Percentiles rank a stretch among this genome's conserved stretches.
These are phyloP conservation scores for Aplidium turbinatum DNA, from an alignment of 23 tunicate species.

Conservation along the genomic window DNA sequence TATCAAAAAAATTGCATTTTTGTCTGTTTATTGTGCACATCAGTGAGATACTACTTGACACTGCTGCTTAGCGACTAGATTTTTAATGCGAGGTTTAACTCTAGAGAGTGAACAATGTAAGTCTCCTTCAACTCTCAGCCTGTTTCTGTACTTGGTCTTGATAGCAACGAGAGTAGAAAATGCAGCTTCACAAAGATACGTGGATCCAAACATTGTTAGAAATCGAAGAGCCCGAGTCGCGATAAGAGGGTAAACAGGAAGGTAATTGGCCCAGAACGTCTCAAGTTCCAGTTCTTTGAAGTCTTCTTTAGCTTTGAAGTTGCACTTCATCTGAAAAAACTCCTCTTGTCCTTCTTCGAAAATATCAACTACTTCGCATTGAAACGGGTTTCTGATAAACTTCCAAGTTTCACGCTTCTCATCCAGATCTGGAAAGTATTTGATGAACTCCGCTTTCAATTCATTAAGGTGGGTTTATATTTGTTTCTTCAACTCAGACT, in stretches of 20 bases:
- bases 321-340: conserved; percentile 39
- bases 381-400: conserved; percentile 47
- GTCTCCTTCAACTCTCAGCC: conserved; percentile 51
- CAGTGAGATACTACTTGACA: too few relatives aligned
- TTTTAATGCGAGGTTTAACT: conserved; percentile 42
- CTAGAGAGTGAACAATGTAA: too few relatives aligned
- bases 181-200: conserved; percentile 45
- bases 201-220: conserved; percentile 27
- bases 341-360: conserved; percentile 39
- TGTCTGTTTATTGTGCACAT: too few relatives aligned
- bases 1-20: too few relatives aligned
- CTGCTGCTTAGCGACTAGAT: too few relatives aligned
- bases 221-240: conserved; percentile 41
- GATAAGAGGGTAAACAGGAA: conserved; percentile 48
- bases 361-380: conserved; percentile 45
- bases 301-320: conserved; percentile 43
- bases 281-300: conserved; percentile 44
- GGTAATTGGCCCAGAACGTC: conserved; percentile 36
- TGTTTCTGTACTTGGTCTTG: conserved; percentile 54
- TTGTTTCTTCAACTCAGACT: conserved; percentile 39
- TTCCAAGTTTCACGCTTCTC: conserved; percentile 43
- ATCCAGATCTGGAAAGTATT: conserved; percentile 39
- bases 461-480: conserved; percentile 36
- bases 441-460: conserved; percentile 40
- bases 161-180: conserved; percentile 36